Percentiles rank a stretch among this genome's conserved stretches.
Evolutionary conservation across 2,888 invertebrate species (phyloP).

Genomic region (Lacanobia oleracea): DNA sequence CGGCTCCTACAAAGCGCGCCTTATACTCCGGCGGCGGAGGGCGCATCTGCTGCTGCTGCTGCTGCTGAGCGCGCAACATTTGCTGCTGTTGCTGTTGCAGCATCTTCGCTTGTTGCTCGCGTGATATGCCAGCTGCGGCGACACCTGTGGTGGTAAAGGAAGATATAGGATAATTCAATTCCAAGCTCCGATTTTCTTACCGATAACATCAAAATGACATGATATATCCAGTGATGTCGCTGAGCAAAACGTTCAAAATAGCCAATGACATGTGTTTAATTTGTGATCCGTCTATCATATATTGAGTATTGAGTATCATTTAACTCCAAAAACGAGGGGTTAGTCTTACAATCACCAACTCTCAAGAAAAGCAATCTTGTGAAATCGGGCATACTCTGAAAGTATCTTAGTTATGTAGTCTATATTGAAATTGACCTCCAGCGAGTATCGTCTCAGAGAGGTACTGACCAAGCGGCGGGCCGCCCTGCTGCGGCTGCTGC

Average conservation of each 20-base stretch:
- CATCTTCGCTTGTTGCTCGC: conserved; percentile 92
- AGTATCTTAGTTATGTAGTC: too few relatives aligned
- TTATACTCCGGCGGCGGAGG: conserved; percentile 97
- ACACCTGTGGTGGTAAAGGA: conserved; percentile 73
- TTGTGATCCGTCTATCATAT: neutral
- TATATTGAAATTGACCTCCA: neutral
- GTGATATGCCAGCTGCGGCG: conserved; percentile 87
- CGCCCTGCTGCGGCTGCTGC: conserved; percentile 64
- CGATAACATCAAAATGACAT: too few relatives aligned
- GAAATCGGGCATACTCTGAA: neutral
- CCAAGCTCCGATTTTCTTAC: too few relatives aligned
- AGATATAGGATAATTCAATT: neutral
- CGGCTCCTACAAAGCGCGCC: conserved; percentile 90
- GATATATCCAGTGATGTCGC: neutral
- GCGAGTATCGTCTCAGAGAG: neutral
- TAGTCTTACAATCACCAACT: neutral
- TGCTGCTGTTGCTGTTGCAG: conserved; percentile 93
- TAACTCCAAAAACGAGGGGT: neutral
- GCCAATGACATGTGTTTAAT: neutral
- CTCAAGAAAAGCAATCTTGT: too few relatives aligned
- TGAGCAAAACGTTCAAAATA: neutral
- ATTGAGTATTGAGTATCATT: too few relatives aligned
- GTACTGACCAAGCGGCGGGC: conserved; percentile 78
- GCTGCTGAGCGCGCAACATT: conserved; percentile 90
- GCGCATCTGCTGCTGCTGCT: conserved; percentile 89